Conservation (phyloP, 2,888 invertebrate genomes). For the Agrilus mali region DNA sequence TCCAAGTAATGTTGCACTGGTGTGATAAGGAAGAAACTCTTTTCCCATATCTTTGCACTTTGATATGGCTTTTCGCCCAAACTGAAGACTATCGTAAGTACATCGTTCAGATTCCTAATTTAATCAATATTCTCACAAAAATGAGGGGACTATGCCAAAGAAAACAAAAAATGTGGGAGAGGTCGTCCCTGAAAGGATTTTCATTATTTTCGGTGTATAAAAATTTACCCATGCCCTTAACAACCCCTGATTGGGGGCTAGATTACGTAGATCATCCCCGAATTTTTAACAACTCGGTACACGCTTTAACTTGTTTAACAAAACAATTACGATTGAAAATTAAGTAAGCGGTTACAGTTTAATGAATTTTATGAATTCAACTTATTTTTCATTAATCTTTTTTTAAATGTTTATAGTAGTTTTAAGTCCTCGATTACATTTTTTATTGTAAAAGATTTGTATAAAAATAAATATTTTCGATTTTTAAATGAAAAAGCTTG, state of each 20-base stretch:
- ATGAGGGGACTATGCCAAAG: slow-evolving; percentile 22
- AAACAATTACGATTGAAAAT: not conserved
- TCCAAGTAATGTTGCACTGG: slow-evolving; percentile 53
- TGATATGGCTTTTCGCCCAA: slow-evolving; percentile 53
- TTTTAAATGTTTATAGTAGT: too few species aligned
- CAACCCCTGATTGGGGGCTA: slow-evolving; percentile 29
- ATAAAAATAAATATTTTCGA: too few species aligned
- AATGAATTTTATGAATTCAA: too few species aligned
- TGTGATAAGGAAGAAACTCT: slow-evolving; percentile 52
- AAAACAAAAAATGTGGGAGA: slow-evolving; percentile 26
- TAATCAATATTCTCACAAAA: slow-evolving; percentile 20
- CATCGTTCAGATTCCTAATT: slow-evolving; percentile 21
- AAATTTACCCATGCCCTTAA: slow-evolving; percentile 20
- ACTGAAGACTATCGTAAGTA: slow-evolving; percentile 37
- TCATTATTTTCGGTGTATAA: slow-evolving; percentile 18
- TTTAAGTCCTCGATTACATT: too few species aligned
- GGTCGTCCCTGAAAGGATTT: slow-evolving; percentile 10
- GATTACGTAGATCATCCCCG: slow-evolving; percentile 23
- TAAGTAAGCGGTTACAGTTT: too few species aligned
- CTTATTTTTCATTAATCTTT: too few species aligned
- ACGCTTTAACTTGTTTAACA: slow-evolving; percentile 20
- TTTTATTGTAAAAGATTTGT: too few species aligned
- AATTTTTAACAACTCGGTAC: slow-evolving; percentile 25
- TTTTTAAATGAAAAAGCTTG: too few species aligned
- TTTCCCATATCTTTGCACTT: slow-evolving; percentile 51